A percentile compares a stretch with the other conserved stretches of the same genome.
Conservation (phyloP, 1,140 invertebrate species). For the Oncopodura yosiiana region DNA sequence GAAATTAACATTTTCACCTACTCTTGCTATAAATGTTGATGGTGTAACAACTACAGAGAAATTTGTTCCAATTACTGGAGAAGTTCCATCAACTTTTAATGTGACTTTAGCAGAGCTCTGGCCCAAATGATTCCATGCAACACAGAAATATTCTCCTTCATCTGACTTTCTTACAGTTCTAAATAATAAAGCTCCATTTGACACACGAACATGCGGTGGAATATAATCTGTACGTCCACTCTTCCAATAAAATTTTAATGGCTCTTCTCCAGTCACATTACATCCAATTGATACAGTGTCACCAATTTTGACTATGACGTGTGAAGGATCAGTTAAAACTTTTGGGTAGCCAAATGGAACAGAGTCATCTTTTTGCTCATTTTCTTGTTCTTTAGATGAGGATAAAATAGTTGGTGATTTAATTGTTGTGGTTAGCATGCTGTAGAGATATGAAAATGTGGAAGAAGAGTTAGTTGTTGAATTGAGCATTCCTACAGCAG, state of each 20-base stretch:
- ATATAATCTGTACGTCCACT: slow-evolving; percentile 10
- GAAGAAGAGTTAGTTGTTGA: too few relatives aligned
- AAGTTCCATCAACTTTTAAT: background rate
- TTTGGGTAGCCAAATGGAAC: slow-evolving; percentile 8
- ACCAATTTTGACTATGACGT: slow-evolving; percentile 66
- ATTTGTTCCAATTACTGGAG: background rate
- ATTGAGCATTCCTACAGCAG: too few relatives aligned
- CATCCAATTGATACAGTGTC: slow-evolving; percentile 67
- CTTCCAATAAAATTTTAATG: slow-evolving; percentile 43
- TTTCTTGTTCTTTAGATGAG: background rate
- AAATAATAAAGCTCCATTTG: slow-evolving; percentile 32
- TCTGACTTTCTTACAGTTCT: slow-evolving; percentile 5
- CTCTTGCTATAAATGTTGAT: background rate
- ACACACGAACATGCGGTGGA: slow-evolving; percentile 7
- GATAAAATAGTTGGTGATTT: background rate
- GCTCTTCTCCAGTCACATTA: slow-evolving; percentile 45
- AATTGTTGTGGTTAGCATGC: background rate
- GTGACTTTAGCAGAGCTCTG: slow-evolving; percentile 8
- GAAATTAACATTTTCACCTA: slow-evolving; percentile 22
- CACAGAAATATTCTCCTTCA: slow-evolving; percentile 17
- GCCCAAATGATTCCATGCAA: slow-evolving; percentile 21
- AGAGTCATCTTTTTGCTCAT: background rate
- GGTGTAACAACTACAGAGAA: background rate
- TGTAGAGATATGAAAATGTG: too few relatives aligned
- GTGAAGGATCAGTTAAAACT: slow-evolving; percentile 52